Base-by-base conservation (phyloP, 2,888 invertebrate genomes). In the Drosophila stalkeri region DNA sequence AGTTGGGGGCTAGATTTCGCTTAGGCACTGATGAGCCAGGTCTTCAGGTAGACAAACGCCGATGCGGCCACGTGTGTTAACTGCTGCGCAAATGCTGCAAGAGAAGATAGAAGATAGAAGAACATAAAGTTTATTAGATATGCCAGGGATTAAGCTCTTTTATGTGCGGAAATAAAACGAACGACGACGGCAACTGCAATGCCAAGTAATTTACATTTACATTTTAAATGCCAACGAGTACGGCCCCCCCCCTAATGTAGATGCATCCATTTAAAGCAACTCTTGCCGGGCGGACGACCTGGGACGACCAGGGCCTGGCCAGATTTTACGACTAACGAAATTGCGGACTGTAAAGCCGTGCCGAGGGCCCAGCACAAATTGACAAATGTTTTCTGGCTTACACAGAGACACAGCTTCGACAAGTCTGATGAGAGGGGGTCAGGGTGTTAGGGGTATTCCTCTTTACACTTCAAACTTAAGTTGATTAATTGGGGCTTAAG, bases 1-100 rank as follows among this genome's bases (percentile, higher is more conserved):
- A 39, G 14, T 41, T n/a, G n/a, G 12, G 18, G 27, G 2, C 0
- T 11, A 39, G 54, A 43, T 41, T 18, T n/a, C 23, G 41, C 35
- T 82, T 85, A 91, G 65, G 86, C 90, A 54, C 80, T 89, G 64
- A 86, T 86, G 60, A 91, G 75, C 91, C 91, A 91, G 55, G 72
- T 76, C 71, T 80, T 87, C 6, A 91, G 65, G 70, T 89, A 84
- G 49, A 91, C 66, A 63, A 91, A 86, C 27, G 84, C 60, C 44
- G 82, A 62, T 59, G 90, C 77, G 18, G 77, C 89, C 64, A 67
- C 62, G 46, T 82, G 56, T n/a, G 86, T 62, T 27, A 86, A 52
- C 63, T 77, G 89, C 77, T 70, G 77, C 41, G 78, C 84, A 72
- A 86, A 66, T 71, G 78, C 86, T 86, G 89, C 68, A 88, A 76